phyloP scores from a whole-genome alignment of 2,888 invertebrate genomes.

The Ectobius pallidus region DNA sequence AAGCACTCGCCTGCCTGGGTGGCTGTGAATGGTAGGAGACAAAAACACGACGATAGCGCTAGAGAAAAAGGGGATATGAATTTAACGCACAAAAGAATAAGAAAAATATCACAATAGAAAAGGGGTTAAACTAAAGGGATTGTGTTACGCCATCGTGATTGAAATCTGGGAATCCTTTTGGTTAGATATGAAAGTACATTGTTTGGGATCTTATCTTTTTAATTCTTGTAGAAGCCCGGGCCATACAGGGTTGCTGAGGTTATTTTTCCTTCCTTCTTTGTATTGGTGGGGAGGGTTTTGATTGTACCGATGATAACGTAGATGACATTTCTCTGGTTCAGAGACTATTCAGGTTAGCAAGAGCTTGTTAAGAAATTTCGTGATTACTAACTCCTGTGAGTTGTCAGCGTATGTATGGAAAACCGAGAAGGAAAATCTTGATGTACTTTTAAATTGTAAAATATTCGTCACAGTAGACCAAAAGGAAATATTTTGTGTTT shows the following conservation, averaged over 20 bases:
- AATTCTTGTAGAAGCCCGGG: neutral
- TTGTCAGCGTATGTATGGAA: too few relatives aligned
- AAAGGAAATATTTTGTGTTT: too few relatives aligned
- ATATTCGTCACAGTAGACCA: too few relatives aligned
- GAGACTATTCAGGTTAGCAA: neutral
- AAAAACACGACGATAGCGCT: neutral
- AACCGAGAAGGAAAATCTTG: too few relatives aligned
- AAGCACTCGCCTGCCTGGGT: neutral
- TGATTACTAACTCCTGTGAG: too few relatives aligned
- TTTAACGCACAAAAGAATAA: conserved; percentile 23
- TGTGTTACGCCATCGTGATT: conserved; percentile 13
- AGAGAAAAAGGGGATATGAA: conserved; percentile 14
- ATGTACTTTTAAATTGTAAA: too few relatives aligned
- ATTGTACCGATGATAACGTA: neutral
- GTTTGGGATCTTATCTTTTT: conserved; percentile 21
- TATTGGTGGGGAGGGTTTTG: neutral
- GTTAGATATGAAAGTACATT: conserved; percentile 6
- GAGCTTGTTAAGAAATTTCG: neutral
- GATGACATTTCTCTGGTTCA: neutral
- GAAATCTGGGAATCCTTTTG: conserved; percentile 16
- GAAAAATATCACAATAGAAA: neutral
- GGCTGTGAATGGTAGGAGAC: neutral
- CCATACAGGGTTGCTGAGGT: too few relatives aligned
- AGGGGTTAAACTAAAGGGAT: neutral
- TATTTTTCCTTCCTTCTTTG: neutral